phyloP scores from a whole-genome alignment of 1,140 invertebrate genomes.

The Lepidurus packardi region DNA sequence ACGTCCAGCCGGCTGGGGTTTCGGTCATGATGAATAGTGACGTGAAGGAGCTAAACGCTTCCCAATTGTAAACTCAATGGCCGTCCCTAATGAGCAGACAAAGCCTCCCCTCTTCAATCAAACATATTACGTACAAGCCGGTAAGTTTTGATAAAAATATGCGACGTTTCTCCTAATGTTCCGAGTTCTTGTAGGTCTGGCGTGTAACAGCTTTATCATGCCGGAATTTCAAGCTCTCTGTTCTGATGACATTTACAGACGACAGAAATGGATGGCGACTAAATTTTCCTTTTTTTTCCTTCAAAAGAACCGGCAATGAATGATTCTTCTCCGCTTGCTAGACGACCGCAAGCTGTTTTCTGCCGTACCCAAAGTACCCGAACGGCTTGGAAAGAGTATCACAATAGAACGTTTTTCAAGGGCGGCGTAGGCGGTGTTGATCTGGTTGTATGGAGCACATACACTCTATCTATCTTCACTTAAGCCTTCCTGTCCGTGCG shows the following conservation, averaged over 20 bases:
- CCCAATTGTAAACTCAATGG: neutral
- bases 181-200: neutral
- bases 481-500: constrained; percentile 9
- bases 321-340: neutral
- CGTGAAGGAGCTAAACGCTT: neutral
- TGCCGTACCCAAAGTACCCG: neutral
- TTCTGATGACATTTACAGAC: constrained; percentile 7
- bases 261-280: neutral
- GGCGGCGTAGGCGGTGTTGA: constrained; percentile 13
- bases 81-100: constrained; percentile 20
- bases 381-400: neutral
- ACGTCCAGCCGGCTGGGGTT: neutral
- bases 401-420: neutral
- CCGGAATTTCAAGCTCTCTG: constrained; percentile 13
- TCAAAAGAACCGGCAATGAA: neutral
- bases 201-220: neutral
- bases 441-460: neutral
- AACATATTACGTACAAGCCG: neutral
- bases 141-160: neutral
- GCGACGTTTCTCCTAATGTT: too few species aligned
- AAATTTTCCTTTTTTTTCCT: neutral
- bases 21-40: neutral
- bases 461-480: neutral
- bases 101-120: neutral
- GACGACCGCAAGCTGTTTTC: neutral